Conservation (phyloP, 2,797 vertebrate species). For the Trematomus bernacchii region DNA sequence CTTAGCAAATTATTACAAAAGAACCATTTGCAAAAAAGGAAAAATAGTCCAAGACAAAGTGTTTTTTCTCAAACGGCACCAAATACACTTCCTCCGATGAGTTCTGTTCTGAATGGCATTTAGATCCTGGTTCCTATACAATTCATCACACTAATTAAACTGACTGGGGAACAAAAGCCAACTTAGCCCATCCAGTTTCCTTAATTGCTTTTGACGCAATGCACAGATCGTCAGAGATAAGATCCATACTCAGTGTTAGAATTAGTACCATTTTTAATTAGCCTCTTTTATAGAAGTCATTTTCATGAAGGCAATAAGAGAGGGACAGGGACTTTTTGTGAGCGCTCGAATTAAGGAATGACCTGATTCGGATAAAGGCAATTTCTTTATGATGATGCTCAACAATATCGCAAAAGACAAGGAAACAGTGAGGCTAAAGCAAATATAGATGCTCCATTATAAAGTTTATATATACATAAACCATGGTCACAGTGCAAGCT, state of each 20-base stretch:
- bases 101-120: constrained; percentile 57
- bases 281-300: constrained; percentile 57
- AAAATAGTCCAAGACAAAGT: constrained; percentile 24
- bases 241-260: constrained; percentile 56
- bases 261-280: constrained; percentile 73
- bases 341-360: constrained; percentile 24
- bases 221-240: constrained; percentile 70
- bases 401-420: neutral
- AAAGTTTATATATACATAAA: neutral
- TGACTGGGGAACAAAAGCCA: constrained; percentile 73
- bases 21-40: constrained; percentile 38
- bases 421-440: constrained; percentile 7
- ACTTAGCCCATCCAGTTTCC: constrained; percentile 67
- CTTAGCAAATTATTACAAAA: constrained; percentile 1
- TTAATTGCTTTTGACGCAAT: constrained; percentile 79
- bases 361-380: constrained; percentile 37
- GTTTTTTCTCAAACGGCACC: constrained; percentile 18
- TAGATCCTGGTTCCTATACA: constrained; percentile 40
- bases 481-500: neutral
- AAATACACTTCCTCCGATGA: constrained; percentile 18
- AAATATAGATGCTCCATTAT: constrained; percentile 7
- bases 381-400: constrained; percentile 15
- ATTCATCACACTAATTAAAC: constrained; percentile 73
- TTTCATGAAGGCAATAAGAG: constrained; percentile 45
- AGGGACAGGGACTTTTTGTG: constrained; percentile 11